Evolutionary conservation across 2,797 vertebrate genomes (phyloP).

Genomic region (Adrianichthys oophorus): DNA sequence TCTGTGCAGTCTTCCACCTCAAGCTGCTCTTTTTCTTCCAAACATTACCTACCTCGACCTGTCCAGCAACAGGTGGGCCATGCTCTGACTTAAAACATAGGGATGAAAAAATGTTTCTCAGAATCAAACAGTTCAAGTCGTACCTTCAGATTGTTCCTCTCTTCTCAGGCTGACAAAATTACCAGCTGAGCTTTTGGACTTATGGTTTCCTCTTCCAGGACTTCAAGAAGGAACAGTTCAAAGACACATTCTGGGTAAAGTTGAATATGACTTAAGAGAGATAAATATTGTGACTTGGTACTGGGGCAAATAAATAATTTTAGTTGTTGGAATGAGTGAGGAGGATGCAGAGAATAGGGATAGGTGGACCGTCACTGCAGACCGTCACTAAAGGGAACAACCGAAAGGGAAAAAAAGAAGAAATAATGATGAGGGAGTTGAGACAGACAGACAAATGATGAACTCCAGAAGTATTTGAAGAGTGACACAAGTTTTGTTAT

Average conservation of each 20-base stretch:
- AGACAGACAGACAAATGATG: no score
- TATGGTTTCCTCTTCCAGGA: conserved; percentile 77
- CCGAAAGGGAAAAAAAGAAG: no score
- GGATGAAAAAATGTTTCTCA: neutral
- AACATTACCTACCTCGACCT: conserved; percentile 90
- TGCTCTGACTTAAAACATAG: neutral
- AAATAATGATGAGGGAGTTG: no score
- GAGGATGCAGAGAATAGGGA: no score
- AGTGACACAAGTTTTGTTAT: no score
- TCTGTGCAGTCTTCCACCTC: conserved; percentile 81
- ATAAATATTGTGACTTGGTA: no score
- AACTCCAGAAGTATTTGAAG: no score
- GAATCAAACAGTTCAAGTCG: neutral
- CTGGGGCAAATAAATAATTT: no score
- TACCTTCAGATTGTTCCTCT: neutral
- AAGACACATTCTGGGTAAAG: conserved; percentile 63
- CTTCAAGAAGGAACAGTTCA: conserved; percentile 28
- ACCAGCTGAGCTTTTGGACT: conserved; percentile 86
- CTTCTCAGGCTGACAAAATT: conserved; percentile 77
- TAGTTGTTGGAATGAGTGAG: no score
- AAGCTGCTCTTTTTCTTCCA: conserved; percentile 81
- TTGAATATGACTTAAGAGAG: no score
- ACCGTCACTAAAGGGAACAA: no score
- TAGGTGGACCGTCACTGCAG: no score
- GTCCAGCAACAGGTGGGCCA: conserved; percentile 87